Evolutionary conservation across 2,888 invertebrate species (phyloP).

Genomic region (Nycteola revayana): DNA sequence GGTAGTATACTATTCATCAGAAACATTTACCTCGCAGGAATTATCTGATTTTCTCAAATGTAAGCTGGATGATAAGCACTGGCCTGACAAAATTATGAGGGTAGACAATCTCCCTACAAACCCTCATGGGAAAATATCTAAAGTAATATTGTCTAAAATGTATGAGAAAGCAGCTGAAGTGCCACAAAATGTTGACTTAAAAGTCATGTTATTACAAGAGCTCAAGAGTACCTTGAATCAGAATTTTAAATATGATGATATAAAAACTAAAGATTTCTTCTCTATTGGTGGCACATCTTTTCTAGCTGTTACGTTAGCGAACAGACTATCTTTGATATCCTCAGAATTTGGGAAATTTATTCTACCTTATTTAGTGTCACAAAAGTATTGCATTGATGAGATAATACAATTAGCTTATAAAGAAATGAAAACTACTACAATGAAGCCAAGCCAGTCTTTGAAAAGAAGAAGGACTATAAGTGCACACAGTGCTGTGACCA

Average conservation of each 20-base stretch:
- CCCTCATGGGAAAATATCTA: conserved; percentile 87
- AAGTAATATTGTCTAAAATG: conserved; percentile 60
- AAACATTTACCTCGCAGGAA: conserved; percentile 55
- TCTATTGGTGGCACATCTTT: conserved; percentile 88
- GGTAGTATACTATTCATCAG: conserved; percentile 74
- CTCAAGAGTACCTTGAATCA: conserved; percentile 40
- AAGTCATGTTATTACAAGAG: conserved; percentile 50
- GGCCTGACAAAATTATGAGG: conserved; percentile 85
- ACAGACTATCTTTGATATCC: conserved; percentile 72
- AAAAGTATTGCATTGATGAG: conserved; percentile 60
- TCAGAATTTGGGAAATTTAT: conserved; percentile 73
- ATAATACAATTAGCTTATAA: conserved; percentile 51
- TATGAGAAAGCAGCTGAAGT: conserved; percentile 45
- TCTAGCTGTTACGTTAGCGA: conserved; percentile 83
- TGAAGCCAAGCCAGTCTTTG: conserved; percentile 39
- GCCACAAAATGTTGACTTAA: conserved; percentile 43
- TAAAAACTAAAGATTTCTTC: conserved; percentile 76
- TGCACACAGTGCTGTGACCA: conserved; percentile 8
- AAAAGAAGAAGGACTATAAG: conserved; percentile 39
- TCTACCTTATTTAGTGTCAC: conserved; percentile 77
- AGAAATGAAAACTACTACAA: conserved; percentile 39
- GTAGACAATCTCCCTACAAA: conserved; percentile 83
- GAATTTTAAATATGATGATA: conserved; percentile 51
- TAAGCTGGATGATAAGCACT: conserved; percentile 73
- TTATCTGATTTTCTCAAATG: conserved; percentile 63